phyloP scores from a whole-genome alignment of 1,140 invertebrate genomes.

The Bombus turneri region DNA sequence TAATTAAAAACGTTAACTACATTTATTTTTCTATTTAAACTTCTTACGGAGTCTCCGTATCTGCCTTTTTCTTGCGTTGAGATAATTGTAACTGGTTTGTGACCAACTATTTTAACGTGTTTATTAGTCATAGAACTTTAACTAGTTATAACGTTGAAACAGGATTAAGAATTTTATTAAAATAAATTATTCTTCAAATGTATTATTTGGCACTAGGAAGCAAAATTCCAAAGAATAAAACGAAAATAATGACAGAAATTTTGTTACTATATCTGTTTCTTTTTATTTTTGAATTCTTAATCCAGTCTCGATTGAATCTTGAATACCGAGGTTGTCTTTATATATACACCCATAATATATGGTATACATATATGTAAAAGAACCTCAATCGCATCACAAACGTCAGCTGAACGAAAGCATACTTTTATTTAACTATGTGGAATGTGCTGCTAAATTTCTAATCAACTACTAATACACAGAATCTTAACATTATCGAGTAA shows the following conservation, averaged over 20 bases:
- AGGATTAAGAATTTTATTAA: slow-evolving; percentile 14
- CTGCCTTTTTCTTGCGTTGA: not conserved
- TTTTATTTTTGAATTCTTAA: slow-evolving; percentile 14
- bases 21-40: not conserved
- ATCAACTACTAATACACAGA: slow-evolving; percentile 39
- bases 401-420: slow-evolving; percentile 31
- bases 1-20: slow-evolving; percentile 21
- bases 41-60: not conserved
- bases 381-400: slow-evolving; percentile 8
- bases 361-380: not conserved
- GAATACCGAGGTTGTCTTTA: not conserved
- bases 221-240: slow-evolving; percentile 2
- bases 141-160: slow-evolving; percentile 4
- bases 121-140: not conserved
- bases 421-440: slow-evolving; percentile 47
- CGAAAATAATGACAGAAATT: not conserved
- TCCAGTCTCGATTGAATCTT: slow-evolving; percentile 1
- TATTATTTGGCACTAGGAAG: slow-evolving; percentile 2
- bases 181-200: not conserved
- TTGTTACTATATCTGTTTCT: not conserved
- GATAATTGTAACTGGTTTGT: not conserved
- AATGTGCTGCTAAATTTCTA: slow-evolving; percentile 52
- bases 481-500: slow-evolving; percentile 19
- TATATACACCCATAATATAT: not conserved
- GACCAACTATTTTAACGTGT: not conserved